Evolutionary conservation across 2,888 invertebrate genomes (phyloP).

Genomic region (Axea sp.): DNA sequence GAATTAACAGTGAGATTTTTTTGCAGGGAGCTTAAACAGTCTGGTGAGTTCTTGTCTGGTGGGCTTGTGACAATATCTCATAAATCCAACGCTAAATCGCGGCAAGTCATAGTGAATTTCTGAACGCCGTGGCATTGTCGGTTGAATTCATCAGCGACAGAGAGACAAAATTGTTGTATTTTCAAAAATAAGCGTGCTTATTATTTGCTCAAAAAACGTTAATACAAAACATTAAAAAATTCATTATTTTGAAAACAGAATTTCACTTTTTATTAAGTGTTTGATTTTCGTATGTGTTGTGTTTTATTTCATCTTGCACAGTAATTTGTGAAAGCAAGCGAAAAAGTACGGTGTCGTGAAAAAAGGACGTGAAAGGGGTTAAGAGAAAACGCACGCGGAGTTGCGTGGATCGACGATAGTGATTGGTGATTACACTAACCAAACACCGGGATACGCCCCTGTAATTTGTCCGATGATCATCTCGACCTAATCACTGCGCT

Average conservation of each 20-base stretch:
- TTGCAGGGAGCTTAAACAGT: background rate
- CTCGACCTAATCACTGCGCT: slow-evolving; percentile 78
- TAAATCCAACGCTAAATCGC: slow-evolving; percentile 37
- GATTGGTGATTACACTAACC: slow-evolving; percentile 79
- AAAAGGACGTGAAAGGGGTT: slow-evolving; percentile 53
- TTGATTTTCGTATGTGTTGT: no score
- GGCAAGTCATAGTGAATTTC: slow-evolving; percentile 24
- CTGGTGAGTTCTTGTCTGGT: slow-evolving; percentile 10
- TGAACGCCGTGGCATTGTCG: slow-evolving; percentile 13
- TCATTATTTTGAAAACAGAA: no score
- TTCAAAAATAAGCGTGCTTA: no score
- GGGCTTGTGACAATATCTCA: slow-evolving; percentile 36
- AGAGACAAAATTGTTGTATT: no score
- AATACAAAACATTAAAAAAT: no score
- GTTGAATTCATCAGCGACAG: slow-evolving; percentile 8
- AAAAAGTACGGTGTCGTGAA: slow-evolving; percentile 22
- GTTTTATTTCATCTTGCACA: no score
- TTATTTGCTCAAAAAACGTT: no score
- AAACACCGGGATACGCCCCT: slow-evolving; percentile 78
- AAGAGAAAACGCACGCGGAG: slow-evolving; percentile 64
- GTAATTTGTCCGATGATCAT: slow-evolving; percentile 77
- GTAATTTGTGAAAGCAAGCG: slow-evolving; percentile 9
- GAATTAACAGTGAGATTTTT: slow-evolving; percentile 4
- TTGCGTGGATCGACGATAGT: slow-evolving; percentile 72
- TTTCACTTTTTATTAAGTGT: no score